Base-by-base conservation (phyloP, 1,140 invertebrate genomes). In the Augochlora pura region DNA sequence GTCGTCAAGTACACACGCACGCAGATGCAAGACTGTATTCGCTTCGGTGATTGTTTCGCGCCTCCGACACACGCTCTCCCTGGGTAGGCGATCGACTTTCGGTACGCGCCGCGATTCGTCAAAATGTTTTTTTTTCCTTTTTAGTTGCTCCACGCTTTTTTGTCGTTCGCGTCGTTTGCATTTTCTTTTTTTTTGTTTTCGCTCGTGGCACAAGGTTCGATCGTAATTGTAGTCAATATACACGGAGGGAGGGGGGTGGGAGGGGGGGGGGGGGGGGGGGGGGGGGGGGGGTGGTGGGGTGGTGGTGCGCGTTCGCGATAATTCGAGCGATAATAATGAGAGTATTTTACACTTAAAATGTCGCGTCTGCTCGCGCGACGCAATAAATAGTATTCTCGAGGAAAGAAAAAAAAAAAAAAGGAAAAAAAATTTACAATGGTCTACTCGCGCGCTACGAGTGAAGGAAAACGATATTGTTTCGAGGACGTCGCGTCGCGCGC, bases 321-420 rank as follows among this genome's bases (percentile, higher is more conserved):
- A 89, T 89, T 90, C 88, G 90, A 92, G 89, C 91, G 91, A 89
- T 88, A 90, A 86, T 89, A 92, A 91, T 92, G 91, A 92, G 85
- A 91, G 83, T 93, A 92, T 93, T 92, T 92, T 93, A 93, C 91
- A 93, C 86, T 87, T 89, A 89, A 90, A 87, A 90, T 90, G 89
- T 90, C 88, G 87, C 90, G 87, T 88, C 86, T 79, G 81, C 87
- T 89, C 88, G 86, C 83, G 85, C 86, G 84, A 76, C 87, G 88
- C 87, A 92, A 92, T 92, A 92, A 92, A 92, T 92, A 91, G 90
- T 91, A 87, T 91, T n/a, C 91, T 66, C 84, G 80, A 86, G 91
- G 80, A 91, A 92, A 89, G 86, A 88, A 12, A 42, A 49, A n/a
- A n/a, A n/a, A n/a, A n/a, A n/a, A n/a, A n/a, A n/a, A n/a, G n/a